Percentiles rank a stretch among this genome's conserved stretches.
These are phyloP conservation scores for Zaprionus vittiger DNA, from an alignment of 1,140 invertebrate genomes.

Conservation along the genomic window DNA sequence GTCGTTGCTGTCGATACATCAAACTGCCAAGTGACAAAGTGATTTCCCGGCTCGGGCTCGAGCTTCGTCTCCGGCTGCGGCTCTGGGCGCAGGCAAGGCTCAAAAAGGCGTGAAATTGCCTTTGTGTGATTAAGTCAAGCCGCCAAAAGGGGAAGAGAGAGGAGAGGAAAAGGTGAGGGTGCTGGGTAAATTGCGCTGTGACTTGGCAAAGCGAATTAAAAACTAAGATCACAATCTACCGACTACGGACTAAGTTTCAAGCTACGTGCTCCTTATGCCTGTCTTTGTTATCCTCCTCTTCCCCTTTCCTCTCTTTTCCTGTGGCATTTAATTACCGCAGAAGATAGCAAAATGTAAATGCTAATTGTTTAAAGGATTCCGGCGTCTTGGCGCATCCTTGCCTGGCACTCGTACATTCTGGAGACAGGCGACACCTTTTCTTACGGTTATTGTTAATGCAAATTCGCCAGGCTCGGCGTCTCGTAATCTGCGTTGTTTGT, in stretches of 20 bases:
- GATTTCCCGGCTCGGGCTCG: slow-evolving; percentile 46
- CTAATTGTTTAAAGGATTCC: slow-evolving; percentile 58
- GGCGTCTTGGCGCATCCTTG: slow-evolving; percentile 2
- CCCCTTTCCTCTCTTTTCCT: not conserved
- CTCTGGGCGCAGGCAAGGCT: slow-evolving; percentile 39
- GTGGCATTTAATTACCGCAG: slow-evolving; percentile 59
- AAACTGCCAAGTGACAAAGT: slow-evolving; percentile 79
- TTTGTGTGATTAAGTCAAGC: slow-evolving; percentile 79
- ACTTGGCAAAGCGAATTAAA: slow-evolving; percentile 50
- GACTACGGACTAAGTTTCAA: slow-evolving; percentile 35
- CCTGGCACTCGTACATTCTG: slow-evolving; percentile 25
- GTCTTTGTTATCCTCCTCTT: not conserved
- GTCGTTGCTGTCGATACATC: slow-evolving; percentile 72
- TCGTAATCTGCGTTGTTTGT: slow-evolving; percentile 57
- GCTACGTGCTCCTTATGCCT: slow-evolving; percentile 77
- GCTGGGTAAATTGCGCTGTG: not conserved
- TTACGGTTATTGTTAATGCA: slow-evolving; percentile 62
- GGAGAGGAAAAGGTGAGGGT: not conserved
- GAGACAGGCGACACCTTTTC: slow-evolving; percentile 79
- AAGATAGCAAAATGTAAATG: slow-evolving; percentile 73
- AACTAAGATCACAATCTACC: slow-evolving; percentile 71
- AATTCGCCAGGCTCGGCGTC: slow-evolving; percentile 49
- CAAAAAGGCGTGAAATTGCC: slow-evolving; percentile 84
- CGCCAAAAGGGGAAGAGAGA: slow-evolving; percentile 9
- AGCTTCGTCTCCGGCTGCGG: slow-evolving; percentile 3